Evolutionary conservation across 2,113 vertebrate species (phyloP), one percentile per base, ranked within the genome.

Genomic region (Anhinga rufa): DNA sequence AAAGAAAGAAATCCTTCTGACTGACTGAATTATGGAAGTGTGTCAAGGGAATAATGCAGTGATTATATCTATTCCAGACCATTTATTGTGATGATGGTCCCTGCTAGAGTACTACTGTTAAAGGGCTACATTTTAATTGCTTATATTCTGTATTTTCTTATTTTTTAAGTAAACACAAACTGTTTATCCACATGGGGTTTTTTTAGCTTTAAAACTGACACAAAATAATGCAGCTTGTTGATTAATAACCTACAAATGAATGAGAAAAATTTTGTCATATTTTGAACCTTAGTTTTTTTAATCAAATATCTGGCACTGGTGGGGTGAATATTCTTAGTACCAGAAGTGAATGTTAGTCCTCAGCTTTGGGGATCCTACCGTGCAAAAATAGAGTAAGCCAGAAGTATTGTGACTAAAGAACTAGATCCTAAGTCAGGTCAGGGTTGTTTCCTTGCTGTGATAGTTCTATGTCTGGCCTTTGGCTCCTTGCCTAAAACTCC

Each of bases 81-180:
- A 82, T 95, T 94, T 91, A n/a, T 94, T 82, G 90, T 91, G 78
- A 62, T 54, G n/a, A 64, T 92, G 88, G 93, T 91, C 76, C 74
- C 70, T 95, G 92, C 68, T 93, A 85, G 93, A 95, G 93, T 93
- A 87, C 88, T 92, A 9, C 80, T 82, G 79, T 92, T 95, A 93
- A 97, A 97, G 96, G 97, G 96, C 97, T 98, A 97, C 84, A 74
- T 92, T 96, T 94, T 79, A 92, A 96, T 88, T 95, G 61, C 85
- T 95, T 95, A 78, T 86, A 75, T 92, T 94, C 89, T 95, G 69
- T 97, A 93, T 91, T 97, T 95, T 89, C 76, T 13, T 97, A 36
- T 80, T 95, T 91, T 95, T 92, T 57, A 90, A 96, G 91, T 93
- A 97, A 97, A 95, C 70, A 46, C 77, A 57, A 79, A 80, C 34